Evolutionary conservation across 1,140 invertebrate species (phyloP), one percentile per base, ranked within the genome.

Genomic region (Diachasma alloeum): DNA sequence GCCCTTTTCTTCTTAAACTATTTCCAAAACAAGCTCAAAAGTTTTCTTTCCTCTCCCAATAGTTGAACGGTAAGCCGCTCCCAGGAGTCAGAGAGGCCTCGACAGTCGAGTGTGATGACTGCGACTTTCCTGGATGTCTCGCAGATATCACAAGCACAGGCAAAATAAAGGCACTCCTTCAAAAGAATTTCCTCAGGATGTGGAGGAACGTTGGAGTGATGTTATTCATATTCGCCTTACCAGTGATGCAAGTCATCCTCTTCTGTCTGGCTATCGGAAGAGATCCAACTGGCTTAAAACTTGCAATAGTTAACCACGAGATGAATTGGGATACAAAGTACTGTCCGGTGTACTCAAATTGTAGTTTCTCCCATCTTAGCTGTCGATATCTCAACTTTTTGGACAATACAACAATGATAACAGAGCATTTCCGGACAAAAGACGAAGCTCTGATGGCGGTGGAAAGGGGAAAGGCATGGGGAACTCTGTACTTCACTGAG

Each of bases 251-350:
- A 91, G 96, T 97, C n/a, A 95, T 98, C 63, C 92, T 98, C 4
- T 99, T 99, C 91, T 99, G 97, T 87, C 86, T 98, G 78, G 96
- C 97, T 24, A 97, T 99, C 80, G 97, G 97, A 74, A 92, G 95
- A 31, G 96, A 97, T 85, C 97, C 97, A 0, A 94, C 92, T 68
- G 94, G 95, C 59, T 91, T 99, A 0, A 93, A 92, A 79, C 81
- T 99, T 84, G 96, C 95, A 36, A 92, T 99, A 71, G 95, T 97
- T 4, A 97, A 98, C 87, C 88, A 93, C 53, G 96, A 98, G 90
- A 91, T 95, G 78, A 89, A 91, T 70, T 91, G 92, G 42, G 86
- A 92, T 72, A 90, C 91, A 82, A 87, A 89, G 79, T 90, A 86
- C 19, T 88, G 87, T 76, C 85, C 83, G 2, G 78, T 85, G 4